A percentile compares a stretch with the other conserved stretches of the same genome.
These are phyloP conservation scores for Diabrotica undecimpunctata DNA, from an alignment of 1,140 invertebrate genomes.

Conservation along the genomic window DNA sequence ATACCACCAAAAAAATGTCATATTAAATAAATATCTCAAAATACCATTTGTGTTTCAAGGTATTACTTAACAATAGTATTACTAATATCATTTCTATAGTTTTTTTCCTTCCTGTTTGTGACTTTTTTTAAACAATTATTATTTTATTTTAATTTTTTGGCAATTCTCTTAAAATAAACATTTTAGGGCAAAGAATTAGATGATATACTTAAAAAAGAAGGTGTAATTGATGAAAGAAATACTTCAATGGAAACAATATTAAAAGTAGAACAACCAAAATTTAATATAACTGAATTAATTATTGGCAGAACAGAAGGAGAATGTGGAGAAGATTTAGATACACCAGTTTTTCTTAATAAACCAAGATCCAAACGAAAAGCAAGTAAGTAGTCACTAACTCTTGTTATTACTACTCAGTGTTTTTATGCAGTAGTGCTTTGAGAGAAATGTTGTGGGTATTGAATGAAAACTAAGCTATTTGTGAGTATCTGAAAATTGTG, in stretches of 20 bases:
- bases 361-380: slow-evolving; percentile 6
- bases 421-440: background rate
- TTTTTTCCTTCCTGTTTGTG: too few relatives aligned
- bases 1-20: too few relatives aligned
- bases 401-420: slow-evolving; percentile 39
- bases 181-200: slow-evolving; percentile 67
- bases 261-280: too few relatives aligned
- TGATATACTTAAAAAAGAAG: slow-evolving; percentile 67
- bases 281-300: slow-evolving; percentile 47
- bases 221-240: slow-evolving; percentile 57
- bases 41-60: too few relatives aligned
- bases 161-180: background rate
- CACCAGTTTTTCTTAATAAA: slow-evolving; percentile 59
- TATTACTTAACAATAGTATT: too few relatives aligned
- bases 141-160: too few relatives aligned
- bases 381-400: slow-evolving; percentile 44
- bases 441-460: too few relatives aligned
- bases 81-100: too few relatives aligned
- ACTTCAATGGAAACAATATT: slow-evolving; percentile 16
- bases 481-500: too few relatives aligned
- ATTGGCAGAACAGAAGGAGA: slow-evolving; percentile 64
- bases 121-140: too few relatives aligned
- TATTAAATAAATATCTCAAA: too few relatives aligned
- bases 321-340: slow-evolving; percentile 57
- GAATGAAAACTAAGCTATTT: too few relatives aligned